A percentile compares a stretch with the other conserved stretches of the same genome.
Conservation (phyloP, 92 coral and sea anemone species). For the Epizoanthus stellaris region DNA sequence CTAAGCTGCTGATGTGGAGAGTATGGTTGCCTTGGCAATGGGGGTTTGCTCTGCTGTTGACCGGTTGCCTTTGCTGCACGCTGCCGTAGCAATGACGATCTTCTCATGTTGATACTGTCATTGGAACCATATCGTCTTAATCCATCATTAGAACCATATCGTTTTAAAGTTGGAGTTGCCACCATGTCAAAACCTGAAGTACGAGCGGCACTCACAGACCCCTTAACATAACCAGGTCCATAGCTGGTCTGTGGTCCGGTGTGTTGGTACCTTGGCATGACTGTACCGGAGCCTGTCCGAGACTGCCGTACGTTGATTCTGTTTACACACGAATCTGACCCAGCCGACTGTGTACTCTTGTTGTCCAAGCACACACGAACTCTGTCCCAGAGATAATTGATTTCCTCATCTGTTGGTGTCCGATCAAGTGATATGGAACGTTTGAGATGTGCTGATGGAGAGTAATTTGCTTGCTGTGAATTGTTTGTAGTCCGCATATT, state of each 20-base stretch:
- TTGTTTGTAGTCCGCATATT: background rate
- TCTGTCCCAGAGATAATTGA: constrained; percentile 87
- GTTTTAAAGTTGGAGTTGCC: constrained; percentile 22
- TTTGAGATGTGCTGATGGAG: constrained; percentile 45
- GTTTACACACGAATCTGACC: constrained; percentile 95
- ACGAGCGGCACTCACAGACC: background rate
- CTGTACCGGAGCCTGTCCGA: constrained; percentile 69
- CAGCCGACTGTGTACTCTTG: constrained; percentile 83
- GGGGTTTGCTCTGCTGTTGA: constrained; percentile 65
- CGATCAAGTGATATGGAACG: constrained; percentile 74
- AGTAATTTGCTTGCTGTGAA: constrained; percentile 20
- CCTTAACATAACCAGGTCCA: background rate
- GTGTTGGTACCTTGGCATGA: constrained; percentile 22
- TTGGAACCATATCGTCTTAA: constrained; percentile 81
- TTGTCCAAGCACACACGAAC: constrained; percentile 86
- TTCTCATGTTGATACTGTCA: constrained; percentile 77
- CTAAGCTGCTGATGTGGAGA: constrained; percentile 45
- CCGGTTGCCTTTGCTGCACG: constrained; percentile 73
- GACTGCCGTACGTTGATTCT: constrained; percentile 89
- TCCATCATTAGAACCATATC: constrained; percentile 92
- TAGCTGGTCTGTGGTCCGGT: background rate
- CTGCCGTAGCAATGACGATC: constrained; percentile 83
- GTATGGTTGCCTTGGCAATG: constrained; percentile 71
- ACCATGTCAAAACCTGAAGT: background rate
- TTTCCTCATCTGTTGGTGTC: constrained; percentile 94